phyloP scores from a whole-genome alignment of 2,888 invertebrate species.

The Drosophila differens region DNA sequence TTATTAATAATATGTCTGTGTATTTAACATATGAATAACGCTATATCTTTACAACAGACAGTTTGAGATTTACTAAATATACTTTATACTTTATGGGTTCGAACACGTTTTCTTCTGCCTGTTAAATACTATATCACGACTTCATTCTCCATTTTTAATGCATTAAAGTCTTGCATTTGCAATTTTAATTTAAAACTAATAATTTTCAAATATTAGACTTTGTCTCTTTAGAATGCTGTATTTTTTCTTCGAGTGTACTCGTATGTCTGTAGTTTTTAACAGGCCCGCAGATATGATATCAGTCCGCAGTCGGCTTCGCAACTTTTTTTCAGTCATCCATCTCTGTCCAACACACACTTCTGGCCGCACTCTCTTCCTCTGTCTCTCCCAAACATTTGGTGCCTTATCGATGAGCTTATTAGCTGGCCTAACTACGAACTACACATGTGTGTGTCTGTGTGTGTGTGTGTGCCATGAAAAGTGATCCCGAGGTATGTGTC shows the following conservation, averaged over 20 bases:
- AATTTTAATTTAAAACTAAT: neutral
- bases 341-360: constrained; percentile 8
- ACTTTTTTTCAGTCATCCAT: constrained; percentile 14
- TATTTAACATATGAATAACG: neutral
- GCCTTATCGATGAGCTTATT: constrained; percentile 59
- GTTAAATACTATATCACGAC: neutral
- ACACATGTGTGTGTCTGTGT: constrained; percentile 9
- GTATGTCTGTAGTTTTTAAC: constrained; percentile 18
- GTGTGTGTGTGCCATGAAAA: constrained; percentile 16
- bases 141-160: neutral
- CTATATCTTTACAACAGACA: neutral
- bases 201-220: neutral
- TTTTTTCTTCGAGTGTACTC: neutral
- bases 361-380: neutral
- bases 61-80: neutral
- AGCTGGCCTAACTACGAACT: constrained; percentile 43
- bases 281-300: constrained; percentile 48
- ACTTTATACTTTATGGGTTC: neutral
- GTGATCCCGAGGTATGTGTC: constrained; percentile 28
- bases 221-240: neutral
- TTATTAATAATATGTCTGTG: neutral
- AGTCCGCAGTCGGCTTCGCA: constrained; percentile 37
- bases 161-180: neutral
- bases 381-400: constrained; percentile 22
- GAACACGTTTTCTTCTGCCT: neutral